Base-by-base conservation (phyloP, 1,140 invertebrate genomes). In the Meteorus sp. region DNA sequence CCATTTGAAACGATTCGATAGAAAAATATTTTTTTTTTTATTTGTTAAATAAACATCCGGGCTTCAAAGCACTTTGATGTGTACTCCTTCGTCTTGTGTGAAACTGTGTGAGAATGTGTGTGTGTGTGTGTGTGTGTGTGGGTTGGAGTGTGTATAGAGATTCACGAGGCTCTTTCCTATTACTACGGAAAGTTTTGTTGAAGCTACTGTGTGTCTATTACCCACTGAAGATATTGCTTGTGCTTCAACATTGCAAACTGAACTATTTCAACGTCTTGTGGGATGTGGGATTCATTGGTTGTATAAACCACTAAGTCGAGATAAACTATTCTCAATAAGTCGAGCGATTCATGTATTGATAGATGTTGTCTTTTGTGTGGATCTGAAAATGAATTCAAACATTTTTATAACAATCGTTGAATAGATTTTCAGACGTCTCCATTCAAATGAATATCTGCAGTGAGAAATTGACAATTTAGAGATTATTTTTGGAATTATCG, bases 121-220 rank as follows among this genome's bases (percentile, higher is more conserved):
- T n/a, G n/a, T n/a, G n/a, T n/a, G n/a, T n/a, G n/a, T n/a, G n/a
- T n/a, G n/a, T n/a, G n/a, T n/a, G n/a, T n/a, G n/a, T n/a, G n/a
- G n/a, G n/a, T n/a, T n/a, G n/a, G n/a, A n/a, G n/a, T n/a, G n/a
- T n/a, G n/a, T n/a, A n/a, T n/a, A n/a, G n/a, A n/a, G n/a, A n/a
- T n/a, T n/a, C 20, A 23, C 19, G 19, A 25, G 25, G 33, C 31
- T 52, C 33, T 43, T 27, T 33, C 55, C 45, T 29, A 33, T 2
- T 19, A 23, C 43, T 45, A 11, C 6, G 29, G 25, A 15, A 56
- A n/a, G n/a, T 33, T 39, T 39, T 47, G 37, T 41, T 52, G 47
- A 59, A 62, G 37, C 61, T 62, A n/a, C n/a, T n/a, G n/a, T n/a
- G n/a, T n/a, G 57, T 62, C 56, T 45, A 59, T 59, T 62, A 56